Evolutionary conservation across 2,888 invertebrate genomes (phyloP), one percentile per base, ranked within the genome.

Genomic region (Apotomis capreana): DNA sequence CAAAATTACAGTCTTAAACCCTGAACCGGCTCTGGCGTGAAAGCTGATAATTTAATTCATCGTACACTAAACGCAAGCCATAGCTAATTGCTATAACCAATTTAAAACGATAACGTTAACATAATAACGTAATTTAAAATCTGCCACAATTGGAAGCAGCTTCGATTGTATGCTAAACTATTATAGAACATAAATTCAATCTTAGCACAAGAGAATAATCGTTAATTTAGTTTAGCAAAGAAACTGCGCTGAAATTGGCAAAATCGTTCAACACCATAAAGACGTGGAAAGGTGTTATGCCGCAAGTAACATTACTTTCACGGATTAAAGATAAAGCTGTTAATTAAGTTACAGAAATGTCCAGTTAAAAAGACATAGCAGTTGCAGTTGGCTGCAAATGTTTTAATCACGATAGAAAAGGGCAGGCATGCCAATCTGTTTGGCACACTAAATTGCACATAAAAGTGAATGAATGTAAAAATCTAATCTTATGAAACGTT

Each of bases 221-320:
- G 12, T 10, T 57, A 13, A 37, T 62, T 62, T 69, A 46, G 69
- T 62, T 46, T 9, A 62, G 49, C 46, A 52, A 49, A 36, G 57
- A 12, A 46, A 51, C n/a, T 70, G 37, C 9, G 26, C 40, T 63
- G 68, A 72, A 62, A 72, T 71, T 67, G 76, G 77, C 75, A 73
- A 80, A 80, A 81, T 82, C 79, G 84, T 80, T 79, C 75, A 81
- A 81, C 79, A 76, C 75, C 75, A 76, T 78, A 80, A 80, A 80
- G 81, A 80, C 78, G 77, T 78, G 81, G 79, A 83, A 83, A 85
- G 79, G 77, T 77, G 77, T 77, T 76, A 70, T 70, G 74, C 76
- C 78, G 79, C 75, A 74, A 77, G 78, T 77, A 79, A 78, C 77
- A 77, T 74, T 80, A 84, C 85, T 86, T 85, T 84, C 84, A 78